A percentile compares a stretch with the other conserved stretches of the same genome.
Evolutionary conservation across 2,113 vertebrate species (phyloP).

Genomic region (Ptychochromis oligacanthus): DNA sequence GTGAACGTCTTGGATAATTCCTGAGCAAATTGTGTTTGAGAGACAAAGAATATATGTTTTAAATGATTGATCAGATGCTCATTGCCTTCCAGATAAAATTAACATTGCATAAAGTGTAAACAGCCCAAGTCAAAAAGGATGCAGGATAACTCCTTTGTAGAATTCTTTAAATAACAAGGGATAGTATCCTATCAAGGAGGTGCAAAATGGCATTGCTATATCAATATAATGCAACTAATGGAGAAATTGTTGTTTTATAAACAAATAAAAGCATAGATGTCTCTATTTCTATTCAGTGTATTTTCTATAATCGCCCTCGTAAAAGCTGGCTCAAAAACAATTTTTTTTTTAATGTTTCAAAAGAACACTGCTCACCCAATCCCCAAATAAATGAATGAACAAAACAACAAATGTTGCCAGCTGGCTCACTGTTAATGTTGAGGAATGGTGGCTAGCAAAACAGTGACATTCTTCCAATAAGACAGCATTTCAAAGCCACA

Average conservation of each 20-base stretch:
- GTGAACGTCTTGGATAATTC: background rate
- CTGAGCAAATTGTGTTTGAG: background rate
- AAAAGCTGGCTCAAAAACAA: background rate
- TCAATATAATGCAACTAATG: no score
- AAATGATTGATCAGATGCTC: background rate
- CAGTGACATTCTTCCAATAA: background rate
- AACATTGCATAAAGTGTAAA: background rate
- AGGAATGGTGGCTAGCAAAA: background rate
- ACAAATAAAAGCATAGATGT: background rate
- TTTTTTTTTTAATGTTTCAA: background rate
- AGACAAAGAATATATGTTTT: background rate
- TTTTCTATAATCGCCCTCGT: background rate
- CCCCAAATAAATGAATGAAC: background rate
- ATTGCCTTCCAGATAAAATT: background rate
- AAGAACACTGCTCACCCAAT: background rate
- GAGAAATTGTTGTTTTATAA: background rate
- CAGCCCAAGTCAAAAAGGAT: no score
- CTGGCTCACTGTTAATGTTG: background rate
- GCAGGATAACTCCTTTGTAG: background rate
- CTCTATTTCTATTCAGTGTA: background rate
- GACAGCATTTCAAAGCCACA: background rate
- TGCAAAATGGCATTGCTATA: no score
- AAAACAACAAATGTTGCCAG: constrained; percentile 4
- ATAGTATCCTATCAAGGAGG: background rate
- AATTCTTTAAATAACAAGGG: background rate